Evolutionary conservation across 2,888 invertebrate species (phyloP), one percentile per base, ranked within the genome.

Genomic region (Aspidiotus rigidus): DNA sequence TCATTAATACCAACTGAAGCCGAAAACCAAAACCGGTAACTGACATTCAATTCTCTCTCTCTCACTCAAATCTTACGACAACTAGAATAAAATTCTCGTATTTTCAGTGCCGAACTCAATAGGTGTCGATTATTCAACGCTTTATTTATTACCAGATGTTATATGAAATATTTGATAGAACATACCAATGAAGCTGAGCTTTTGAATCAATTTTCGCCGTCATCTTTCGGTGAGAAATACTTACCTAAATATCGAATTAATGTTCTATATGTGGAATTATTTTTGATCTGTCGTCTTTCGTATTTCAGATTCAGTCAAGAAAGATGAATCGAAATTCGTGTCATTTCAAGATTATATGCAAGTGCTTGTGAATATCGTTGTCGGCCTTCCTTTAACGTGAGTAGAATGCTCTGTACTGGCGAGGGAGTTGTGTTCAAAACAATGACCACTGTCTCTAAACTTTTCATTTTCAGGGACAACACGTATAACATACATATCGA

Each of bases 111-210:
- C 75, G 84, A 84, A 74, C 81, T 87, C 75, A 86, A 93, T 74
- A 88, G 91, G 64, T 96, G 95, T 93, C 96, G 97, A 79, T 88
- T 93, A 0, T 93, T 90, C 79, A 98, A 98, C 79, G 90, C 93
- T 0, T 79, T 99, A 62, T 93, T 95, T 76, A 89, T 95, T 40
- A 86, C 96, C 71, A 84, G 96, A 75, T 89, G 84, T 73, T 85
- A 89, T 72, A 80, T 86, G 71, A 96, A 96, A 78, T 96, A 93
- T 77, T 82, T 97, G 55, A 88, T 93, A 13, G 94, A 97, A 78
- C 89, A 89, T 74, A 85, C 94, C 13, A 89, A 89, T 0, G 96
- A 97, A 78, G 90, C 90, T 73, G 89, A 93, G 73, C 81, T 97
- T 73, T 82, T 92, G 66, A 85, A 89, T 73, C 92, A 95, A 77